Base-by-base conservation (phyloP, 1,140 invertebrate genomes). In the Geopemphigus sp. region DNA sequence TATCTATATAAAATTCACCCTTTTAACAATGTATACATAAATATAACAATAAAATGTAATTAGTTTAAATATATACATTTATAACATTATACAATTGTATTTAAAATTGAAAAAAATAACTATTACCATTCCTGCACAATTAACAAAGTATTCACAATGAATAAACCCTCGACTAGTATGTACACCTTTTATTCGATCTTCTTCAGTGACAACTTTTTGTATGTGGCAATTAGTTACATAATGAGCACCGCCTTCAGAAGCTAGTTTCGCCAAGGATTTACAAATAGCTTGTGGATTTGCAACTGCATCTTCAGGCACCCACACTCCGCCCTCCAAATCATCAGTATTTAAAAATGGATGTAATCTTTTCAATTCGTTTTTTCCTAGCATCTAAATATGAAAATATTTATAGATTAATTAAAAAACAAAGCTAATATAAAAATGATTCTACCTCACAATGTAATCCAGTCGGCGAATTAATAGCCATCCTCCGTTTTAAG, bases 231-330 rank as follows among this genome's bases (percentile, higher is more conserved):
- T 85, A 84, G 92, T 90, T 68, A 89, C 84, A 81, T 91, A 89
- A 82, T 86, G 85, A 0, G 87, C 90, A 73, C 87, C 91, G 76
- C 87, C 86, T 83, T 90, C 85, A 83, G 86, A 85, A 14, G 91
- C 90, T 80, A 91, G 83, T 81, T 87, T 84, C 50, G 89, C 88
- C 63, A 93, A 83, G 63, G 87, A 87, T 80, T 88, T 83, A 82
- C 90, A 91, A 22, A 92, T 87, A 57, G 88, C 88, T 81, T 86
- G 86, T 1, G 91, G 87, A 84, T 92, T 88, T 11, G 91, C 89
- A 61, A 90, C 88, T 50, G 90, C 90, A 88, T 94, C 93, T 82
- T 90, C 89, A 19, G 92, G 91, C 10, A 93, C 88, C 88, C 90
- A 94, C 54, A 94, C 86, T 15, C 87, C 93, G 73, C 92, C 92